phyloP scores from a whole-genome alignment of 2,113 vertebrate genomes.

The Chamaetylas fuelleborni region DNA sequence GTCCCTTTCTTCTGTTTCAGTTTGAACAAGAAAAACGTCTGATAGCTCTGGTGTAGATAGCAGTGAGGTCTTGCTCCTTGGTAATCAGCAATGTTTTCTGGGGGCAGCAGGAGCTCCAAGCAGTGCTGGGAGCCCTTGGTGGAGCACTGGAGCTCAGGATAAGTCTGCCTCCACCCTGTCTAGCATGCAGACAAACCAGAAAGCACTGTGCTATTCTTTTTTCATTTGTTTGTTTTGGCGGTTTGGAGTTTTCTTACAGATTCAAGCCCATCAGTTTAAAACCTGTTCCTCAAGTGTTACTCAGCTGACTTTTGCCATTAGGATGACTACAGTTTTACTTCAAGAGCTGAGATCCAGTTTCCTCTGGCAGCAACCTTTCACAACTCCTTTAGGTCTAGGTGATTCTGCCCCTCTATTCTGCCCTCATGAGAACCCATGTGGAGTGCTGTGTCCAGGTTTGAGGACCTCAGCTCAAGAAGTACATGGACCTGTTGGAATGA shows the following conservation, averaged over 20 bases:
- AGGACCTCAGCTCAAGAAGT: background rate
- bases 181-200: background rate
- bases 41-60: background rate
- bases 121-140: background rate
- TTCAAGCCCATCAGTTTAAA: background rate
- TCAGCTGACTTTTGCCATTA: background rate
- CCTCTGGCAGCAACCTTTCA: background rate
- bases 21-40: background rate
- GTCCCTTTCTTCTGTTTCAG: background rate
- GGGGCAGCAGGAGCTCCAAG: background rate
- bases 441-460: background rate
- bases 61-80: background rate
- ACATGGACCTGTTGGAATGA: background rate
- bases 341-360: background rate
- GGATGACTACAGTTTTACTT: background rate
- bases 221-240: background rate
- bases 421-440: background rate
- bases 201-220: background rate
- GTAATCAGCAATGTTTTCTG: background rate
- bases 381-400: background rate
- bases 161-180: background rate
- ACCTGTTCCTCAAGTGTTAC: background rate
- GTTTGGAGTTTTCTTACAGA: background rate
- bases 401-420: background rate
- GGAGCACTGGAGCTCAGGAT: background rate